A percentile compares a stretch with the other conserved stretches of the same genome.
Evolutionary conservation across 2,113 vertebrate genomes (phyloP).

Genomic region (Chaenogobius annularis): DNA sequence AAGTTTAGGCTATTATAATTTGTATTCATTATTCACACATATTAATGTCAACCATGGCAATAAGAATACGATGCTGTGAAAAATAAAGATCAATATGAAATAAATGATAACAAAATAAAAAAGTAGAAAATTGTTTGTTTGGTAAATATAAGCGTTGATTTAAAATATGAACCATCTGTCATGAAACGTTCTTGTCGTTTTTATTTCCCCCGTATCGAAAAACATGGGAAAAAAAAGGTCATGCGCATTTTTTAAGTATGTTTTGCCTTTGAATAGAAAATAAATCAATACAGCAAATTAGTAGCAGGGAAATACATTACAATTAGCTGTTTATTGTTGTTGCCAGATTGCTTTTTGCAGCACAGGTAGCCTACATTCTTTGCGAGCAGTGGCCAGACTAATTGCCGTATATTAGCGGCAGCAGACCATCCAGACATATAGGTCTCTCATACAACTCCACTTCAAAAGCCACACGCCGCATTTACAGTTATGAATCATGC

Average conservation of each 20-base stretch:
- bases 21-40: too few species aligned
- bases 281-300: neutral
- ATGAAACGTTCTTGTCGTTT: neutral
- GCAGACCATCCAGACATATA: neutral
- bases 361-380: neutral
- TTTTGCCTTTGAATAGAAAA: neutral
- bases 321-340: neutral
- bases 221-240: neutral
- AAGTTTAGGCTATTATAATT: too few species aligned
- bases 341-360: neutral
- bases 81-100: too few species aligned
- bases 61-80: too few species aligned
- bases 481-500: slow-evolving; percentile 57
- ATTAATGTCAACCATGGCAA: too few species aligned
- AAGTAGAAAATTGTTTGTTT: too few species aligned
- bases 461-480: slow-evolving; percentile 26
- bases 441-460: neutral
- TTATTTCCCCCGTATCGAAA: too few species aligned
- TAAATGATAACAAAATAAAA: too few species aligned
- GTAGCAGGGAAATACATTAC: neutral
- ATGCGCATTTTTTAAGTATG: neutral
- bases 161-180: neutral
- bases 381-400: neutral
- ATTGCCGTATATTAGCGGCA: neutral
- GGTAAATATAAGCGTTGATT: too few species aligned